phyloP scores from a whole-genome alignment of 2,797 vertebrate species.

The Sebastes trivittatus region DNA sequence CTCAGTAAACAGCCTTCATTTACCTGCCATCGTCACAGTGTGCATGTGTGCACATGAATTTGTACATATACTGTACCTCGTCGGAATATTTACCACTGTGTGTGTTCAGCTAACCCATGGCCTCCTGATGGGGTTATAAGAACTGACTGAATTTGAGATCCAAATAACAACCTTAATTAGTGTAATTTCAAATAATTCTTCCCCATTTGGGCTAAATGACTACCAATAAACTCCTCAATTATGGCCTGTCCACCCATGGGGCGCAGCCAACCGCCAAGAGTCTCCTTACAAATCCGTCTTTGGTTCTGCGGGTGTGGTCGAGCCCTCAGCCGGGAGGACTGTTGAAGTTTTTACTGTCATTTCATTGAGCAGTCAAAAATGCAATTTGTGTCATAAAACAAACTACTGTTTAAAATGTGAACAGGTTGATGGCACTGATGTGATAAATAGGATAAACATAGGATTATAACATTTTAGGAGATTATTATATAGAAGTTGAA shows the following conservation, averaged over 20 bases:
- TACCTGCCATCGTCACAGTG: background rate
- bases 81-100: constrained; percentile 21
- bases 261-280: constrained; percentile 10
- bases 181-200: constrained; percentile 58
- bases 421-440: background rate
- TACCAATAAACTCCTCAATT: constrained; percentile 60
- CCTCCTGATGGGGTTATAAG: constrained; percentile 7
- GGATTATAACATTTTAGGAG: background rate
- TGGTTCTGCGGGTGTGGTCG: constrained; percentile 13
- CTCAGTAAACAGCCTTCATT: constrained; percentile 4
- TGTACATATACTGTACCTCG: background rate
- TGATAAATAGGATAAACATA: background rate
- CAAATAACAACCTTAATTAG: constrained; percentile 59
- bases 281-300: constrained; percentile 36
- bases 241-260: constrained; percentile 11
- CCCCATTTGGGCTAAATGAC: constrained; percentile 39
- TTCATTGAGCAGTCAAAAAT: background rate
- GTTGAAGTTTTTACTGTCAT: background rate
- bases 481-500: too few relatives aligned
- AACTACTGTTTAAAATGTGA: background rate
- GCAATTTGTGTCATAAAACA: background rate
- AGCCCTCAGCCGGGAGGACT: background rate
- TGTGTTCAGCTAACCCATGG: background rate
- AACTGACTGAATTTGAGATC: constrained; percentile 23
- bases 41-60: background rate